Evolutionary conservation across 1,140 invertebrate species (phyloP), one percentile per base, ranked within the genome.

Genomic region (Scaptodrosophila lebanonensis): DNA sequence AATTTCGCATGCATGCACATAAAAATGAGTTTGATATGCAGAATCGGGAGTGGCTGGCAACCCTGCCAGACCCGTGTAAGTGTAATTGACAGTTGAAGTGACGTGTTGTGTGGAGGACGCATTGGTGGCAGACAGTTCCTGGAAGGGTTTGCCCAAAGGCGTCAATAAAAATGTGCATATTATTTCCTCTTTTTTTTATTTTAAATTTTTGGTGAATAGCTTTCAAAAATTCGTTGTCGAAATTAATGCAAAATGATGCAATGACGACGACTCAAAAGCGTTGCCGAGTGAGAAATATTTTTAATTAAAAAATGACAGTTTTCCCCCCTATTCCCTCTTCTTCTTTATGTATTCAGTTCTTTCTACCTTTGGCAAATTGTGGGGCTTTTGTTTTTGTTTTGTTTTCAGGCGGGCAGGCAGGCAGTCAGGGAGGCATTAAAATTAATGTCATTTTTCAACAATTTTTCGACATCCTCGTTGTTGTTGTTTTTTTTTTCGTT

Each of bases 11-110:
- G 73, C 73, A 73, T 77, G 73, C 73, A 79, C 73, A 79, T 59
- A 64, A 77, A 77, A 79, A 77, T 73, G 68, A 77, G 70, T 79
- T 77, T 79, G 73, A 77, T 72, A 56, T 79, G 73, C 75, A 63
- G 18, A 16, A 35, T 40, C 9, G 47, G 15, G 43, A 6, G 30
- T 42, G 35, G 20, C 42, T 32, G 32, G 29, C 17, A 50, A 11
- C 13, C 17, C 27, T 45, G 32, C n/a, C 39, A 30, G 42, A 33
- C 30, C 12, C 39, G 42, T 58, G 47, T 40, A 71, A 72, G 68
- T 77, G 72, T 77, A 77, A 77, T 77, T 77, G 72, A 79, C 72
- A 77, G 72, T 67, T 79, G 58, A 77, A 72, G 43, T 58, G 67
- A 57, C 66, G 66, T 57, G 71, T 62, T 56, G 63, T 32, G 53